phyloP scores from a whole-genome alignment of 2,888 invertebrate species.

The Odontomyia ornata region DNA sequence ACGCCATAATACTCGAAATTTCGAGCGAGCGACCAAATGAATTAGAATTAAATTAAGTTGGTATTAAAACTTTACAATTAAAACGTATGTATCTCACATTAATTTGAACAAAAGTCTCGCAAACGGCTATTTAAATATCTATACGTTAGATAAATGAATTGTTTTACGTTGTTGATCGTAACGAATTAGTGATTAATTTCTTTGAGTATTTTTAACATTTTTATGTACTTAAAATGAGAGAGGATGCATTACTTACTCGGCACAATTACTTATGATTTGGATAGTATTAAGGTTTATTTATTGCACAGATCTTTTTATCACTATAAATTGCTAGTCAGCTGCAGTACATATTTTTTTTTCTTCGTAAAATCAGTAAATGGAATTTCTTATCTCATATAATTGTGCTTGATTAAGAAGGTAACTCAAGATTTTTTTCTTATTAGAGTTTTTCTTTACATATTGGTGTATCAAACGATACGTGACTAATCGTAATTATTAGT shows the following conservation, averaged over 20 bases:
- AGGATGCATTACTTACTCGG: conserved; percentile 12
- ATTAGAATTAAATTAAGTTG: neutral
- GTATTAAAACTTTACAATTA: neutral
- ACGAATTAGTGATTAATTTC: neutral
- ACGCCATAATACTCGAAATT: neutral
- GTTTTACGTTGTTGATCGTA: conserved; percentile 11
- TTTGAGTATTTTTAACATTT: neutral
- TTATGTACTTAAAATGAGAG: neutral
- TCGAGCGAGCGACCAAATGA: neutral
- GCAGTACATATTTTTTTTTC: neutral
- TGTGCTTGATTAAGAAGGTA: too few species aligned
- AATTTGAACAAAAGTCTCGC: neutral
- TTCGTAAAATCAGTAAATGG: neutral
- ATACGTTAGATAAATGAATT: conserved; percentile 10
- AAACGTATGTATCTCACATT: neutral
- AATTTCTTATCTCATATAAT: too few species aligned
- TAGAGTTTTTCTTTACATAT: neutral
- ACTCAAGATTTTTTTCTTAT: neutral
- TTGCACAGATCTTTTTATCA: neutral
- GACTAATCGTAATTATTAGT: neutral
- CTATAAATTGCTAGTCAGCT: neutral
- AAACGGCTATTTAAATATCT: conserved; percentile 16
- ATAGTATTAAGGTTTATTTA: neutral
- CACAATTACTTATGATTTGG: neutral
- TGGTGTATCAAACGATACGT: neutral